These are phyloP conservation scores for Apomyelois bistriatella DNA, from an alignment of 2,888 invertebrate species.

Conservation along the genomic window DNA sequence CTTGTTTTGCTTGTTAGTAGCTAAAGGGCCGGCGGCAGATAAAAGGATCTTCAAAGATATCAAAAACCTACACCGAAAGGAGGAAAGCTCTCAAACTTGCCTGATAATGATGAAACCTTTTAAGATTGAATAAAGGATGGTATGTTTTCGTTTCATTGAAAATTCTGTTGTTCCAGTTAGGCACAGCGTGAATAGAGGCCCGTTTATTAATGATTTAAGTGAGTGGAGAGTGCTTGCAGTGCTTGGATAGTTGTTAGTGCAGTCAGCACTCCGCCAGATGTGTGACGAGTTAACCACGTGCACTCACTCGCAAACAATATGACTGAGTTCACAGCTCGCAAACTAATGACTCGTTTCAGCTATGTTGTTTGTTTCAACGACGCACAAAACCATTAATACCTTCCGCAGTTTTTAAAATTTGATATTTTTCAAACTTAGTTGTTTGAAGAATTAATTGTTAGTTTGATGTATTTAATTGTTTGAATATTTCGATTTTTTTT, in stretches of 20 bases:
- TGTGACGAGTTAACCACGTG: slow-evolving; percentile 1
- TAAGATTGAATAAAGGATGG: slow-evolving; percentile 9
- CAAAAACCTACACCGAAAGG: too few species aligned
- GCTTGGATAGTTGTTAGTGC: background rate
- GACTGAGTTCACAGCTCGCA: background rate
- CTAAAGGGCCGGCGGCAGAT: too few species aligned
- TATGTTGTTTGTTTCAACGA: background rate
- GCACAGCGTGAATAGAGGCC: slow-evolving; percentile 7
- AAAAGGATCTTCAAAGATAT: too few species aligned
- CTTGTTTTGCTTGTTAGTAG: too few species aligned
- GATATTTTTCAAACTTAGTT: too few species aligned
- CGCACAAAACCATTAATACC: background rate
- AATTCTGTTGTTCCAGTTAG: background rate
- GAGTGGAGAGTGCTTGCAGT: slow-evolving; percentile 4
- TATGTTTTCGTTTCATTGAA: slow-evolving; percentile 17
- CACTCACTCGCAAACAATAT: slow-evolving; percentile 4
- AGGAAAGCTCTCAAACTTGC: too few species aligned
- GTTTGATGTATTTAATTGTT: too few species aligned
- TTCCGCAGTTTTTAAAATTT: background rate
- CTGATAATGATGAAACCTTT: background rate
- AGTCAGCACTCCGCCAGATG: background rate
- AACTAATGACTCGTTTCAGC: background rate
- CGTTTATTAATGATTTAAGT: slow-evolving; percentile 12
- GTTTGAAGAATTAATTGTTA: too few species aligned
- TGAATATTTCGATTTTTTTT: too few species aligned